Conservation (phyloP, 2,888 invertebrate genomes). For the Pecten maximus region DNA sequence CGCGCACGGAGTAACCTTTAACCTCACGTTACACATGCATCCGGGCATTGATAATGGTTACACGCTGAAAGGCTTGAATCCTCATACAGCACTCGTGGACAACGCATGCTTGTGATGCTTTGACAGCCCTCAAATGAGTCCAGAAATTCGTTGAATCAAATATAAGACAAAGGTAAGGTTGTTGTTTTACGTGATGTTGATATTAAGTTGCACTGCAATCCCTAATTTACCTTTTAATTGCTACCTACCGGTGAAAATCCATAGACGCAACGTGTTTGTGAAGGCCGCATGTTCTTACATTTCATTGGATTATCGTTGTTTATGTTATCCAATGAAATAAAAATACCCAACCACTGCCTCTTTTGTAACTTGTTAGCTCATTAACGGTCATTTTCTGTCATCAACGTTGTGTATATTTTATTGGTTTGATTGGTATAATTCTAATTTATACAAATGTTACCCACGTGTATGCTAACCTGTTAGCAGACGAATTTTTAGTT, state of each 20-base stretch:
- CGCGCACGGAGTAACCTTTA: neutral
- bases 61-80: neutral
- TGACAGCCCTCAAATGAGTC: constrained; percentile 4
- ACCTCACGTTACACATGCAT: constrained; percentile 28
- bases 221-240: neutral
- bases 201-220: neutral
- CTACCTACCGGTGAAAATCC: neutral
- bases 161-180: neutral
- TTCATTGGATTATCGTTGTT: constrained; percentile 20
- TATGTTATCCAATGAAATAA: constrained; percentile 6
- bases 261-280: constrained; percentile 26
- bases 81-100: neutral
- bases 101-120: neutral
- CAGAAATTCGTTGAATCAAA: neutral
- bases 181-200: neutral
- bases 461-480: neutral
- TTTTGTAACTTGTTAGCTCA: neutral
- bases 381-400: neutral
- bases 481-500: constrained; percentile 14
- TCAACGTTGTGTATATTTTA: neutral
- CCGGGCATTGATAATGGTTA: constrained; percentile 27
- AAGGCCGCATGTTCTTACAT: constrained; percentile 15
- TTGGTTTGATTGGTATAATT: neutral
- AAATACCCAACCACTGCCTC: neutral
- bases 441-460: neutral